phyloP scores from a whole-genome alignment of 2,797 vertebrate genomes.

The Jordanella pulchra region DNA sequence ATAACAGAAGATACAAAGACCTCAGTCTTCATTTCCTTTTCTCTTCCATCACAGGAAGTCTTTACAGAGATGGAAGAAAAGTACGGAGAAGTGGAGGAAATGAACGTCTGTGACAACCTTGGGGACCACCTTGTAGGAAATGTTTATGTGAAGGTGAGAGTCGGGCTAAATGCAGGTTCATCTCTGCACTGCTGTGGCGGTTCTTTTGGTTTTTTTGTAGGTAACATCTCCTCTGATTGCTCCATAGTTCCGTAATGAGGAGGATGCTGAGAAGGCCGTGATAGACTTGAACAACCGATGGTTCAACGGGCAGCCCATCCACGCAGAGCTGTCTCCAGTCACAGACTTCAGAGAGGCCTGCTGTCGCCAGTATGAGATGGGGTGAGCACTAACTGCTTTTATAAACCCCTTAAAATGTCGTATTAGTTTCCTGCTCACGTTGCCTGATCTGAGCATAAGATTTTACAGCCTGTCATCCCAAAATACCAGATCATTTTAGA shows the following conservation, averaged over 20 bases:
- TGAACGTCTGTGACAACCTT: slow-evolving; percentile 99
- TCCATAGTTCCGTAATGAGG: slow-evolving; percentile 90
- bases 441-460: neutral
- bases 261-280: slow-evolving; percentile 97
- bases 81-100: slow-evolving; percentile 97
- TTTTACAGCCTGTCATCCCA: neutral
- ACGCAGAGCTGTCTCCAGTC: slow-evolving; percentile 87
- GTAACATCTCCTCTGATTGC: neutral
- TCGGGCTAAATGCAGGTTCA: neutral
- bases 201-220: neutral
- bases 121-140: slow-evolving; percentile 98
- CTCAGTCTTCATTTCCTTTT: neutral
- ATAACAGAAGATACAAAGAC: neutral
- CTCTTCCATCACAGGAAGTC: slow-evolving; percentile 83
- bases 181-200: neutral
- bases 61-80: slow-evolving; percentile 99
- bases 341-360: slow-evolving; percentile 99
- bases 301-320: slow-evolving; percentile 95
- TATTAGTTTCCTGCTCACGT: neutral
- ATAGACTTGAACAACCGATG: slow-evolving; percentile 98
- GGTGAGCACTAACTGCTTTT: slow-evolving; percentile 77
- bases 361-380: slow-evolving; percentile 98
- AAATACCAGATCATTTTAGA: neutral
- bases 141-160: slow-evolving; percentile 95
- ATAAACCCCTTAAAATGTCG: no score